These are phyloP conservation scores for Romanomermis culicivorax DNA, from an alignment of 2,888 invertebrate genomes.

Conservation along the genomic window DNA sequence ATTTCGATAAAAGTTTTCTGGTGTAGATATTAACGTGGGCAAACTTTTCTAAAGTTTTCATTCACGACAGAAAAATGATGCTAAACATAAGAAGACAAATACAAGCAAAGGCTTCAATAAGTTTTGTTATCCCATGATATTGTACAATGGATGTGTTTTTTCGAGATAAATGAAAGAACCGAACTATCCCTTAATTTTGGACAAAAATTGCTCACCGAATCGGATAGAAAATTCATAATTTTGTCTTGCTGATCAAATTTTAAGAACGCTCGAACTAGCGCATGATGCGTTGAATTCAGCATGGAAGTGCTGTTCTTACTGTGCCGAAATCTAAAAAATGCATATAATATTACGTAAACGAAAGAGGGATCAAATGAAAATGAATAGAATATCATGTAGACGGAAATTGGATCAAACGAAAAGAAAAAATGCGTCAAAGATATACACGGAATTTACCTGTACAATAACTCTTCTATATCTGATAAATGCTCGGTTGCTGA, in stretches of 20 bases:
- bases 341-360: slow-evolving; percentile 3
- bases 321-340: slow-evolving; percentile 36
- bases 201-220: slow-evolving; percentile 37
- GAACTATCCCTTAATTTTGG: too few relatives aligned
- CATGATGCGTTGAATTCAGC: slow-evolving; percentile 59
- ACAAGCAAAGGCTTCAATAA: too few relatives aligned
- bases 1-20: too few relatives aligned
- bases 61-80: too few relatives aligned
- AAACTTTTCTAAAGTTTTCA: too few relatives aligned
- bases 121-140: too few relatives aligned
- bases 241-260: slow-evolving; percentile 39
- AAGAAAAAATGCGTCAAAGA: too few relatives aligned
- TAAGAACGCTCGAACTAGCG: slow-evolving; percentile 41
- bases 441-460: background rate
- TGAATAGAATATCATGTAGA: slow-evolving; percentile 3
- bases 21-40: too few relatives aligned
- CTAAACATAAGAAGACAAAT: too few relatives aligned
- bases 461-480: background rate
- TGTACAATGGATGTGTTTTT: too few relatives aligned
- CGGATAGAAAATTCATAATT: slow-evolving; percentile 49
- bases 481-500: background rate
- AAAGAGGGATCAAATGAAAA: background rate
- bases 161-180: too few relatives aligned
- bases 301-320: slow-evolving; percentile 48
- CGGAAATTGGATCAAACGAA: background rate